Conservation (phyloP, 2,888 invertebrate genomes). For the Eristalinus aeneus region DNA sequence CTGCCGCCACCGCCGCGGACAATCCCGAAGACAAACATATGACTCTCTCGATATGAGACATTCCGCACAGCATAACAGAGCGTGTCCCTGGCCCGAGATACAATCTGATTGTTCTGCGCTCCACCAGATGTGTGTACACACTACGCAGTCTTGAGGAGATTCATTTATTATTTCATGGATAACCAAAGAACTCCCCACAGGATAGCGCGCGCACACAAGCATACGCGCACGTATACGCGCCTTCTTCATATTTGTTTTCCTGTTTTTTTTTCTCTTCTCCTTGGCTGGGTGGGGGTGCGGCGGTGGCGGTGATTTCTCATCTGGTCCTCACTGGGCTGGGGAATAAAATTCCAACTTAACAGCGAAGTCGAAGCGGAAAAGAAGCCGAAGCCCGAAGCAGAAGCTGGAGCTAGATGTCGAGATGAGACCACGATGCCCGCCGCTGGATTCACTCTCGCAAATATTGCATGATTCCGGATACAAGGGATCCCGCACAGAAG, state of each 20-base stretch:
- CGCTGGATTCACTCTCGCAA: not conserved
- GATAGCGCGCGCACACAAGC: slow-evolving; percentile 36
- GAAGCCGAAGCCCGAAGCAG: not conserved
- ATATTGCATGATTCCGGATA: not conserved
- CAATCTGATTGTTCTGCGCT: slow-evolving; percentile 56
- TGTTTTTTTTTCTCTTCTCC: not conserved
- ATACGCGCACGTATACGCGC: not conserved
- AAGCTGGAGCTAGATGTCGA: not conserved
- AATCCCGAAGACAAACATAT: slow-evolving; percentile 29
- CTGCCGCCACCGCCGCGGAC: not conserved
- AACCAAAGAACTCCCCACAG: slow-evolving; percentile 61
- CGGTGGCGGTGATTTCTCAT: not conserved
- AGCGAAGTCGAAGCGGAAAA: slow-evolving; percentile 1
- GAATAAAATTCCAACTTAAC: slow-evolving; percentile 57
- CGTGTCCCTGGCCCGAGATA: slow-evolving; percentile 31
- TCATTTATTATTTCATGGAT: slow-evolving; percentile 71
- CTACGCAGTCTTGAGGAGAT: slow-evolving; percentile 44
- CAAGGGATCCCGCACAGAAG: not conserved
- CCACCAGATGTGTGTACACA: slow-evolving; percentile 28
- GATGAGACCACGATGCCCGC: not conserved
- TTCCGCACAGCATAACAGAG: slow-evolving; percentile 57
- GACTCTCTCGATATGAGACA: slow-evolving; percentile 43
- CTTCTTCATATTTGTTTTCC: too few relatives aligned
- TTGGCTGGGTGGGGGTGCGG: too few relatives aligned
- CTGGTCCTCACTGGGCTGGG: not conserved